phyloP scores from a whole-genome alignment of 64 coral and sea anemone genomes.

The Pachyseris speciosa region DNA sequence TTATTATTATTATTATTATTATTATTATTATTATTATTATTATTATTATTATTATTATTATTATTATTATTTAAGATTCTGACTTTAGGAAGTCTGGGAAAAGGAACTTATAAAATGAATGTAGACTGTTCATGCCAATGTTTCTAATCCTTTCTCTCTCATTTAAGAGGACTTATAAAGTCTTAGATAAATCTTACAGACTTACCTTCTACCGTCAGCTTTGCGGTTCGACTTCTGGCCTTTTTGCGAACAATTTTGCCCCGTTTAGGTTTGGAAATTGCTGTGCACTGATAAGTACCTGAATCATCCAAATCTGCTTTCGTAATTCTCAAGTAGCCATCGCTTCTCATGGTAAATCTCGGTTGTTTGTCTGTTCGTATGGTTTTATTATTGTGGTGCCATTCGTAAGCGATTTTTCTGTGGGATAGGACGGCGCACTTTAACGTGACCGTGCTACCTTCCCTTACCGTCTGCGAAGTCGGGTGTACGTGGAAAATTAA shows the following conservation, averaged over 20 bases:
- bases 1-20: too few relatives aligned
- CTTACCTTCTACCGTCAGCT: neutral
- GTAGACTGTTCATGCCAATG: too few relatives aligned
- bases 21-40: too few relatives aligned
- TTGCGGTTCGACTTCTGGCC: neutral
- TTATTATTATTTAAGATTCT: too few relatives aligned
- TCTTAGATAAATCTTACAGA: neutral
- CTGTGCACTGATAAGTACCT: neutral
- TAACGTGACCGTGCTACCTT: neutral
- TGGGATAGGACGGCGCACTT: neutral
- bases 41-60: too few relatives aligned
- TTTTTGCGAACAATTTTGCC: neutral
- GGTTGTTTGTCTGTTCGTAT: constrained; percentile 8
- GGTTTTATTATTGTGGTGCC: constrained; percentile 3
- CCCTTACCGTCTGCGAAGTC: neutral
- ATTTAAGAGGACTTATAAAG: too few relatives aligned
- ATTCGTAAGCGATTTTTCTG: neutral
- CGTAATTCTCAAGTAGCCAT: neutral
- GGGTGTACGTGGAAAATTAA: neutral
- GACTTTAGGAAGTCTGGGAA: too few relatives aligned
- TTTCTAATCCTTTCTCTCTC: too few relatives aligned
- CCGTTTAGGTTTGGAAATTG: neutral
- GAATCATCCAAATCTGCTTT: constrained; percentile 24
- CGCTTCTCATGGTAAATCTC: constrained; percentile 1
- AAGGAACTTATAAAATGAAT: too few relatives aligned